Conservation (phyloP, 2,888 invertebrate genomes). For the Rutpela maculata region DNA sequence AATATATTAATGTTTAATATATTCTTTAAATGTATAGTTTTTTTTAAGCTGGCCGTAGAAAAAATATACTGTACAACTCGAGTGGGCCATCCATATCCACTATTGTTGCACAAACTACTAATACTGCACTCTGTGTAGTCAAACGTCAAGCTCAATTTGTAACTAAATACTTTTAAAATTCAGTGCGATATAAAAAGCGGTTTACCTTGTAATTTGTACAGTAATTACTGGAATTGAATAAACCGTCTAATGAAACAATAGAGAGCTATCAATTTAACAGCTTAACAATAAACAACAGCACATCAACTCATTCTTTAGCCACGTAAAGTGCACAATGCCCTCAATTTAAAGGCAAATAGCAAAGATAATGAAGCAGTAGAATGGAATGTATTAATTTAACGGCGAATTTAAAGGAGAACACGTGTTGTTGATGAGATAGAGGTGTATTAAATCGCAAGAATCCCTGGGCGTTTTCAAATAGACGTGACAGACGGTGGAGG, state of each 20-base stretch:
- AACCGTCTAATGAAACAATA: slow-evolving; percentile 3
- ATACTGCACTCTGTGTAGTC: too few relatives aligned
- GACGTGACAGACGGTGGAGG: slow-evolving; percentile 46
- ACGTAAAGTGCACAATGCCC: slow-evolving; percentile 37
- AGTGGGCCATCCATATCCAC: too few relatives aligned
- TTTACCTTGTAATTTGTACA: not conserved
- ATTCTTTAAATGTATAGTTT: too few relatives aligned
- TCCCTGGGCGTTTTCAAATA: slow-evolving; percentile 42
- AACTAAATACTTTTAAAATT: not conserved
- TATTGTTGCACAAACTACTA: too few relatives aligned
- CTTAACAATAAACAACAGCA: slow-evolving; percentile 28
- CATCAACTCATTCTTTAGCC: slow-evolving; percentile 30
- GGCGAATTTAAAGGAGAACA: slow-evolving; percentile 54
- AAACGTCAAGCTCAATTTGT: too few relatives aligned
- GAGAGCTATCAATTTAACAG: slow-evolving; percentile 13
- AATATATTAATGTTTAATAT: too few relatives aligned
- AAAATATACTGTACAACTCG: too few relatives aligned
- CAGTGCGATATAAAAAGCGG: not conserved
- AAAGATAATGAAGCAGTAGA: slow-evolving; percentile 58
- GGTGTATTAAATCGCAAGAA: slow-evolving; percentile 53
- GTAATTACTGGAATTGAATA: slow-evolving; percentile 7
- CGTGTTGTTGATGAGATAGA: slow-evolving; percentile 52
- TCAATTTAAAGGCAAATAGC: slow-evolving; percentile 50
- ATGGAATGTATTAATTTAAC: slow-evolving; percentile 58
- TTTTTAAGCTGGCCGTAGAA: too few relatives aligned